Evolutionary conservation across 2,888 invertebrate genomes (phyloP), one percentile per base, ranked within the genome.

Genomic region (Neria commutata): DNA sequence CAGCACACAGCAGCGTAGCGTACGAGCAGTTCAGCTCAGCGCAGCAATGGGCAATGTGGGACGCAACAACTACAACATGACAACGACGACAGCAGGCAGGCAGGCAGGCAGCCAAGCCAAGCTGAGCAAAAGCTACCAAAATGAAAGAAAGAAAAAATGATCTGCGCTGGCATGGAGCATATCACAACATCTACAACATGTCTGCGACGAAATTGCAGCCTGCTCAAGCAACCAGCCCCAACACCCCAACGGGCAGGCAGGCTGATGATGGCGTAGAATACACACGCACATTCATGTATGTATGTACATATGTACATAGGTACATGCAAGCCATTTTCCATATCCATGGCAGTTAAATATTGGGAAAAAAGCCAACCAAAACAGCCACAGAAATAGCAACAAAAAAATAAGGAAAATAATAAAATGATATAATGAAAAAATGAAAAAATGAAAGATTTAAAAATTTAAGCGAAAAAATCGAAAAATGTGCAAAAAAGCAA

Each of bases 401-500:
- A 26, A 48, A 49, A 4, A 23, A 21, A 3, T 10, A 26, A 48
- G 29, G 21, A 49, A 49, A 3, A 24, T 25, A 4, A 11, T 26
- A 26, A 48, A 40, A 16, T 40, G 40, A 40, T 45, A 49, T 33
- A 49, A 33, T 49, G 19, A 49, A 10, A 11, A 33, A 49, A 21
- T 33, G 34, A 49, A 49, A 19, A 33, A 49, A 33, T 46, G 40
- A n/a, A 16, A 40, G 19, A 8, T 17, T 17, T 8, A 40, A 40
- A 8, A 40, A n/a, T n/a, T 17, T 11, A 10, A n/a, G 24, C 21
- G n/a, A 42, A 21, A 52, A 52, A 1, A 45, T 1, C 45, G 21
- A 19, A 45, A 11, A 52, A 25, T 40, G 25, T n/a, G 16, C 42
- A 42, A 16, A 54, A 54, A 54, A 45, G 33, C 25, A 25, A 51